Percentiles rank a stretch among this genome's conserved stretches.
These are phyloP conservation scores for Chiroxiphia lanceolata DNA, from an alignment of 2,797 vertebrate genomes.

Conservation along the genomic window DNA sequence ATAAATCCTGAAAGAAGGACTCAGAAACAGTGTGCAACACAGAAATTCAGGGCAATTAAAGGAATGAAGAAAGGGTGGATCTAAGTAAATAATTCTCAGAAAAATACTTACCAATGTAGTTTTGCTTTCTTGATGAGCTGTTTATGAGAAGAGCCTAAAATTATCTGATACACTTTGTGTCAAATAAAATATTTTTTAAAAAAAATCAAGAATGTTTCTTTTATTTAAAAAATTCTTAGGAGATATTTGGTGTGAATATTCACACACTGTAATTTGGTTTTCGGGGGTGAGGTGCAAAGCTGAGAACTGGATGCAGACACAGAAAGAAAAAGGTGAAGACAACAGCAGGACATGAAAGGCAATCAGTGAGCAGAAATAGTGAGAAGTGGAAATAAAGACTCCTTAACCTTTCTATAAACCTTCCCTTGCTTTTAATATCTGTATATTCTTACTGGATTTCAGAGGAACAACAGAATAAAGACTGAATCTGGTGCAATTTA, in stretches of 20 bases:
- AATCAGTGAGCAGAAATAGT: background rate
- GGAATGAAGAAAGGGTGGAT: background rate
- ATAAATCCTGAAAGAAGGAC: background rate
- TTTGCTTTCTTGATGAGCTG: background rate
- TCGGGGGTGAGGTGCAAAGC: background rate
- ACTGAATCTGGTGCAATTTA: background rate
- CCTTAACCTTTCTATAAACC: background rate
- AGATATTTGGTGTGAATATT: background rate
- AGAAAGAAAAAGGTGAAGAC: background rate
- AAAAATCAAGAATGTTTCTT: background rate
- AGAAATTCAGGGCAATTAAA: background rate
- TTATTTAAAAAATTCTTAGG: background rate
- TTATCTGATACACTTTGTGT: background rate
- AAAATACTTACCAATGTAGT: rapidly evolving
- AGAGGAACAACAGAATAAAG: background rate
- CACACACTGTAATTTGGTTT: background rate
- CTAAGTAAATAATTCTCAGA: background rate
- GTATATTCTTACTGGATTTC: background rate
- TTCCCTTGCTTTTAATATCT: background rate
- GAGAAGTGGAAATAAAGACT: background rate
- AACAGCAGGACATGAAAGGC: background rate
- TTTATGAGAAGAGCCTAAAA: background rate
- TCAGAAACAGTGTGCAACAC: background rate
- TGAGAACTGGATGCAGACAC: background rate
- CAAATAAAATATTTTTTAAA: background rate